Percentiles rank a stretch among this genome's conserved stretches.
Conservation (phyloP, 2,888 invertebrate species). For the Antitype chi region DNA sequence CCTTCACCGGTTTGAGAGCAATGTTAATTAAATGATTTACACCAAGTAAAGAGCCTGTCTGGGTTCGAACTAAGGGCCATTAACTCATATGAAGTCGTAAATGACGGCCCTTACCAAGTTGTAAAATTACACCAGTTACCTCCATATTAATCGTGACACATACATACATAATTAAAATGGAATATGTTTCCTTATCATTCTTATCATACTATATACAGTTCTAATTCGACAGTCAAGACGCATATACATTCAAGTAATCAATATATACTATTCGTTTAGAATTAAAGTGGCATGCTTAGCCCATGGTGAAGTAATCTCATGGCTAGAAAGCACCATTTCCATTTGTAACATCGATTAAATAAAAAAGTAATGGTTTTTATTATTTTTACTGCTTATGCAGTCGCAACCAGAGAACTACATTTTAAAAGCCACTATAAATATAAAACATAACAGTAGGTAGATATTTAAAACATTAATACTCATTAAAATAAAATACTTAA, state of each 20-base stretch:
- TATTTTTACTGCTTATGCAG: too few species aligned
- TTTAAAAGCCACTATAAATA: neutral
- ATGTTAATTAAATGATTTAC: too few species aligned
- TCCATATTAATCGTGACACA: constrained; percentile 11
- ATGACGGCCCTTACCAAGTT: neutral
- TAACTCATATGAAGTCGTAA: too few species aligned
- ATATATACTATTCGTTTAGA: neutral
- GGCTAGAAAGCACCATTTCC: neutral
- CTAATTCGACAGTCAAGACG: neutral
- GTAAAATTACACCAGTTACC: constrained; percentile 1
- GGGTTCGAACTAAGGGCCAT: too few species aligned
- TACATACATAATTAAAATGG: constrained; percentile 15
- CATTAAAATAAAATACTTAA: constrained; percentile 11
- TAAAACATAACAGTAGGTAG: constrained; percentile 11
- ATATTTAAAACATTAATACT: constrained; percentile 25
- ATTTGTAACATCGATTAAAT: constrained; percentile 4
- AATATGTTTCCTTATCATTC: constrained; percentile 17
- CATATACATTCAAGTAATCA: neutral
- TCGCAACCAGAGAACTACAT: neutral
- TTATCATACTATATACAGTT: neutral
- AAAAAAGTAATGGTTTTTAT: neutral
- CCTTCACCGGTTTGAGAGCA: too few species aligned
- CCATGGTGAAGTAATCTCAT: neutral
- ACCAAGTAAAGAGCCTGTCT: too few species aligned
- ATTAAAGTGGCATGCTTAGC: neutral